These are phyloP conservation scores for Cebidichthys violaceus DNA, from an alignment of 2,113 vertebrate genomes.

Conservation along the genomic window DNA sequence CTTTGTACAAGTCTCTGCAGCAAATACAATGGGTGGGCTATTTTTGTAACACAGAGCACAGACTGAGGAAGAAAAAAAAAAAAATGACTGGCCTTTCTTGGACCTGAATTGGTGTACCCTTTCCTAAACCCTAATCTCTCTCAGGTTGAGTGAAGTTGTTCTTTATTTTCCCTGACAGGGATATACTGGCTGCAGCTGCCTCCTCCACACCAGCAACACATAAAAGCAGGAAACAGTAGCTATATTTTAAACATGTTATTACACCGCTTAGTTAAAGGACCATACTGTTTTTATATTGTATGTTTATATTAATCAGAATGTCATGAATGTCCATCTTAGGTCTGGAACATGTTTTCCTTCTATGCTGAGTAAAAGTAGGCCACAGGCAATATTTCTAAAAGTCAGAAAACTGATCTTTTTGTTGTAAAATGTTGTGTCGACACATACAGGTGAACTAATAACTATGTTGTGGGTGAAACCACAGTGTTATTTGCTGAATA, in stretches of 20 bases:
- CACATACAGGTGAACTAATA: not conserved
- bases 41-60: constrained; percentile 35
- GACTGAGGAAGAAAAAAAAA: constrained; percentile 6
- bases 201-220: constrained; percentile 7
- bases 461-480: not conserved
- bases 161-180: constrained; percentile 28
- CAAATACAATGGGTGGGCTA: constrained; percentile 43
- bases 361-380: not conserved
- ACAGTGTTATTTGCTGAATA: not conserved
- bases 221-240: not conserved
- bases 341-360: not conserved
- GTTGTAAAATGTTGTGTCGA: not conserved
- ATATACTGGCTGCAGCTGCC: not conserved
- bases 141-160: constrained; percentile 30
- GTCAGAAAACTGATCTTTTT: not conserved
- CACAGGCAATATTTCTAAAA: not conserved
- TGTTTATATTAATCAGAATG: not conserved
- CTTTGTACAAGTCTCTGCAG: constrained; percentile 20
- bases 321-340: not conserved
- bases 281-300: not conserved
- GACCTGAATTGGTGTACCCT: constrained; percentile 10
- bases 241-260: not conserved
- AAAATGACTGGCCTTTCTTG: constrained; percentile 13
- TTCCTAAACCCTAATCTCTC: constrained; percentile 37
- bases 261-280: not conserved